These are phyloP conservation scores for Entelurus aequoreus DNA, from an alignment of 2,113 vertebrate species.

Conservation along the genomic window DNA sequence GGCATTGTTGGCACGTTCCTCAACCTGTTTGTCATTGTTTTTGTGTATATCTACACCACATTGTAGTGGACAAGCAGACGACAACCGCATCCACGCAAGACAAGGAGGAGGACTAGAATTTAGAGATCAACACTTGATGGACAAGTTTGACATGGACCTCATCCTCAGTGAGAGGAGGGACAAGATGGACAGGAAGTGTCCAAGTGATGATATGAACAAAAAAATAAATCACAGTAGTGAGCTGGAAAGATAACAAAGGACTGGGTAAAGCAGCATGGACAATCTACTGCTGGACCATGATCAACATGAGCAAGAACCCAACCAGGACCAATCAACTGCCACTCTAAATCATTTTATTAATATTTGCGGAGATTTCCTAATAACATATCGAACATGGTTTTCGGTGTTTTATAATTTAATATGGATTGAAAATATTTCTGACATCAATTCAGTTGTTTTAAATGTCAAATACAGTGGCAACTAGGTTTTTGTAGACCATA, in stretches of 20 bases:
- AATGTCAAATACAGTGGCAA: too few relatives aligned
- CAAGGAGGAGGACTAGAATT: neutral
- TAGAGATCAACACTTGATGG: neutral
- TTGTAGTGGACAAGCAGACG: constrained; percentile 50
- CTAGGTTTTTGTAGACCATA: too few relatives aligned
- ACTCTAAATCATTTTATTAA: neutral
- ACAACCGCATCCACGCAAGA: neutral
- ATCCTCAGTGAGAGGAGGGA: constrained; percentile 10
- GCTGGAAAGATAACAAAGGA: constrained; percentile 59
- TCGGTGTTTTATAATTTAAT: neutral
- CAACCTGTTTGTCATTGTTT: constrained; percentile 86
- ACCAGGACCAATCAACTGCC: constrained; percentile 17
- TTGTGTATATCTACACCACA: constrained; percentile 87
- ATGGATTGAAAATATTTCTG: constrained; percentile 6
- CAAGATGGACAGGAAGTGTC: neutral
- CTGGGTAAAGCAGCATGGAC: constrained; percentile 15
- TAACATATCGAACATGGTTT: too few relatives aligned
- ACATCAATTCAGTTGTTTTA: too few relatives aligned
- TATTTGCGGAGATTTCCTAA: neutral
- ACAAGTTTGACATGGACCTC: constrained; percentile 26
- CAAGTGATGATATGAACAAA: constrained; percentile 28
- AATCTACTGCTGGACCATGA: constrained; percentile 11
- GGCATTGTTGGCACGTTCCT: constrained; percentile 86
- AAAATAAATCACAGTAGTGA: constrained; percentile 20
- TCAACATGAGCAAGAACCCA: neutral